These are phyloP conservation scores for Heliconius melpomene DNA, from an alignment of 1,140 invertebrate species.

Conservation along the genomic window DNA sequence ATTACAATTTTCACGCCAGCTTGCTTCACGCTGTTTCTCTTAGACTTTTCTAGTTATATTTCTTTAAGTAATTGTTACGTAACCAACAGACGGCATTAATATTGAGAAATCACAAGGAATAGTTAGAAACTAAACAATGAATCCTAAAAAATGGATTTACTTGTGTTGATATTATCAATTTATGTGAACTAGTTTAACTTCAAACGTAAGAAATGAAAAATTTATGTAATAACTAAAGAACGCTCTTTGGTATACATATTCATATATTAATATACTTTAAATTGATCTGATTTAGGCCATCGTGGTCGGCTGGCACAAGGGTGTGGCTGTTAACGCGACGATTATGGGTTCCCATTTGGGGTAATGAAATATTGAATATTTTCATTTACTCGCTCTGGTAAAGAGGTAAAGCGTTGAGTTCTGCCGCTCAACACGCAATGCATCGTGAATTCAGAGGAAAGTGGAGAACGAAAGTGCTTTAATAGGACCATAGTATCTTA, in stretches of 20 bases:
- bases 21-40: conserved; percentile 51
- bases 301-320: too few species aligned
- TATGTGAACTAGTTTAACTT: background rate
- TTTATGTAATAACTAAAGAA: background rate
- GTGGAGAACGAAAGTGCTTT: too few species aligned
- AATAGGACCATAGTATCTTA: too few species aligned
- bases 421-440: too few species aligned
- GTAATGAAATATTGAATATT: too few species aligned
- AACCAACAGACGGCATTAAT: background rate
- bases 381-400: too few species aligned
- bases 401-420: too few species aligned
- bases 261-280: too few species aligned
- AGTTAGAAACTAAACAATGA: background rate
- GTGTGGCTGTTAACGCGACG: too few species aligned
- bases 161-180: background rate
- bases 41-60: conserved; percentile 45
- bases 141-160: background rate
- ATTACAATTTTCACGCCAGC: conserved; percentile 57
- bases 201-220: background rate
- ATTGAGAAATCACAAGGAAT: conserved; percentile 1
- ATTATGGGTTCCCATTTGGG: too few species aligned
- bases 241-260: background rate
- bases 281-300: too few species aligned
- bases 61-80: background rate
- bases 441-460: too few species aligned